Conservation (phyloP, 2,888 invertebrate genomes). For the Stegophylla sp. region DNA sequence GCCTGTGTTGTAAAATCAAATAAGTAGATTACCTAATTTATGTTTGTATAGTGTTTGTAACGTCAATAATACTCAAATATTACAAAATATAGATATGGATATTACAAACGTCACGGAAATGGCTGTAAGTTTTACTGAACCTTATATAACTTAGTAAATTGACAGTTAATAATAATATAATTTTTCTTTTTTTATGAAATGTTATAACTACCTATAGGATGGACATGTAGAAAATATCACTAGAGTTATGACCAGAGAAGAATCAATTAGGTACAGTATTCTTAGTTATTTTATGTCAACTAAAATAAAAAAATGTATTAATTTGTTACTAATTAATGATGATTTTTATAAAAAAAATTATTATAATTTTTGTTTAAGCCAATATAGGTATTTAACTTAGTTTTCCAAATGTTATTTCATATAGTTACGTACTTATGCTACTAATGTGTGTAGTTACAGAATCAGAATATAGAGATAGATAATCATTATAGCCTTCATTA, state of each 20-base stretch:
- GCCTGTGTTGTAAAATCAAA: too few relatives aligned
- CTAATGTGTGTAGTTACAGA: too few relatives aligned
- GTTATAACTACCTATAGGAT: slow-evolving; percentile 3
- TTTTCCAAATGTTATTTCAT: too few relatives aligned
- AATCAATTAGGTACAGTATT: slow-evolving; percentile 37
- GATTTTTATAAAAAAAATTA: too few relatives aligned
- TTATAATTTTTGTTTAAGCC: too few relatives aligned
- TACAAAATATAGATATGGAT: slow-evolving; percentile 32
- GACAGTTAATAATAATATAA: too few relatives aligned
- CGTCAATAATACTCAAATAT: neutral
- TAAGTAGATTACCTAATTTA: neutral
- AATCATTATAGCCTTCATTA: too few relatives aligned
- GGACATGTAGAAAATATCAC: slow-evolving; percentile 24
- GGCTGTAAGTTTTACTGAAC: neutral
- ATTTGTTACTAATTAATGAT: too few relatives aligned
- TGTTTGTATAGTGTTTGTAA: neutral
- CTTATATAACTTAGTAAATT: neutral
- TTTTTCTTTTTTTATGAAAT: neutral
- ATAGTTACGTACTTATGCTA: too few relatives aligned
- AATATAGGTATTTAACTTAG: too few relatives aligned
- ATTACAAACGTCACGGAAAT: neutral
- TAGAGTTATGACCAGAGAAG: slow-evolving; percentile 37
- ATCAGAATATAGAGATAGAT: too few relatives aligned
- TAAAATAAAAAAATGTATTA: too few relatives aligned
- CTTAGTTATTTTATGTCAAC: neutral